phyloP scores from a whole-genome alignment of 2,888 invertebrate genomes.

The Melitaea athalia region DNA sequence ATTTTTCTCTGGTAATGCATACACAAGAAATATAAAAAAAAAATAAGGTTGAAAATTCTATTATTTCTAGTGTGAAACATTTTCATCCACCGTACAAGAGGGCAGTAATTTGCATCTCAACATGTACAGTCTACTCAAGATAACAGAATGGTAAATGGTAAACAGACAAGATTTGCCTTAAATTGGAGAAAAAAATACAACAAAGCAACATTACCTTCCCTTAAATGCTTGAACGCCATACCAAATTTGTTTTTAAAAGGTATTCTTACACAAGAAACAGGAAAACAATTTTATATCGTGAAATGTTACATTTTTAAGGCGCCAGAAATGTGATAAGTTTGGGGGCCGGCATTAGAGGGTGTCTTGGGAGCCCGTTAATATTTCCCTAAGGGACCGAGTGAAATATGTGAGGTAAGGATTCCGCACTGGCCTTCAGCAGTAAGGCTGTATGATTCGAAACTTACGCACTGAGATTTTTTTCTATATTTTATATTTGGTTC shows the following conservation, averaged over 20 bases:
- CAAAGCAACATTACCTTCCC: no score
- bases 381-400: conserved; percentile 28
- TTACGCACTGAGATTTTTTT: conserved; percentile 7
- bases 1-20: no score
- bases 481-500: not conserved
- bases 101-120: no score
- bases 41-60: no score
- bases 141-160: no score
- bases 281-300: not conserved
- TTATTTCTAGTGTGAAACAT: no score
- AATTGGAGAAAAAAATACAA: no score
- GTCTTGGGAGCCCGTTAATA: conserved; percentile 33
- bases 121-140: no score
- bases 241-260: not conserved
- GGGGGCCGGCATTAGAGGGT: conserved; percentile 17
- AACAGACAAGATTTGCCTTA: no score
- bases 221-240: no score
- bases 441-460: conserved; percentile 12
- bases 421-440: not conserved
- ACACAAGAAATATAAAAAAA: no score
- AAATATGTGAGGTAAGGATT: conserved; percentile 36
- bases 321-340: conserved; percentile 33
- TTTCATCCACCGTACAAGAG: no score
- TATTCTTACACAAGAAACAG: not conserved
- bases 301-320: conserved; percentile 21